Evolutionary conservation across 2,888 invertebrate genomes (phyloP), one percentile per base, ranked within the genome.

Genomic region (Molanna angustata): DNA sequence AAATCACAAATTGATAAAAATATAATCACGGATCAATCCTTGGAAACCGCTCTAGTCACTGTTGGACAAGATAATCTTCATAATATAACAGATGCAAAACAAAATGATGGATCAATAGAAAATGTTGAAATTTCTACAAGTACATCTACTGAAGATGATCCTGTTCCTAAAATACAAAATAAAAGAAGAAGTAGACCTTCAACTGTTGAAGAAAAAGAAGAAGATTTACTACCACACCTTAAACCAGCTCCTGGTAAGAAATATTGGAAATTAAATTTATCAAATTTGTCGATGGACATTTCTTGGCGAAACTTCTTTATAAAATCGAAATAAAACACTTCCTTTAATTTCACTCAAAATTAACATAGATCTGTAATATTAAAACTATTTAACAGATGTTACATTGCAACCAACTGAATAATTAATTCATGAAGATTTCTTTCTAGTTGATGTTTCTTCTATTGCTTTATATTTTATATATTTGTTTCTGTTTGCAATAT

Each of bases 161-260:
- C 33, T 13, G 33, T 33, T 33, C n/a, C n/a, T 47, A 35, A 47
- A 17, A 37, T 33, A 18, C 43, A 11, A 31, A 32, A 11, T 4
- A 43, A 35, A 20, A 59, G 54, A 52, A 54, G 52, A 37, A 56
- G 48, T 46, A 33, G 59, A 47, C 53, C 54, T n/a, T 54, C 56
- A 17, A 79, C 80, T 7, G 65, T 67, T 14, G 80, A 80, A 61
- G 80, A 83, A 57, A 76, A 74, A 59, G 90, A 90, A 65, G 82
- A 86, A 64, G 78, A 84, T 35, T 79, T 92, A 64, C 72, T 98
- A 47, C 97, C 97, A 1, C 71, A 88, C 63, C 80, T 97, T 64
- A 86, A 88, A 66, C 85, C 88, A 6, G 81, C 83, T 18, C 83
- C 86, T 60, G 76, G 76, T 76, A 37, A 27, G 7, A n/a, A n/a